Evolutionary conservation across 2,113 vertebrate genomes (phyloP).

Genomic region (Plecotus auritus): DNA sequence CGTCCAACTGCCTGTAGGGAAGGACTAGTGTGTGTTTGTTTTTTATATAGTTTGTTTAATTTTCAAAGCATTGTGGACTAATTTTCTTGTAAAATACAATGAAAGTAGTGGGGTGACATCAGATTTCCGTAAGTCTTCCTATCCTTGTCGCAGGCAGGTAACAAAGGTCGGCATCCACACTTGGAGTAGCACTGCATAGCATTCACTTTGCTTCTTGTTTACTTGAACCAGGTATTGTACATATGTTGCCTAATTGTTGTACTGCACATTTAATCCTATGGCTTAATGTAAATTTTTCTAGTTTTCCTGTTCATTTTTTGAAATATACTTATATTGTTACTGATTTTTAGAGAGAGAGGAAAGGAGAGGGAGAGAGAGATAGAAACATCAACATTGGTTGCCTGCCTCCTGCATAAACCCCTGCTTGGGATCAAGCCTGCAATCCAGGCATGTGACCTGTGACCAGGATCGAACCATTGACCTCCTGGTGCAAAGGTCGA

Average conservation of each 20-base stretch:
- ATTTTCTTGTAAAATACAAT: background rate
- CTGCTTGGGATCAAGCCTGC: too few species aligned
- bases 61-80: background rate
- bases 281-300: background rate
- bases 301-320: background rate
- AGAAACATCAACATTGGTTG: too few species aligned
- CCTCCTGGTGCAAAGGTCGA: too few species aligned
- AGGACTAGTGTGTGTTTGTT: background rate
- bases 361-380: too few species aligned
- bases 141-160: background rate
- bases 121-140: background rate
- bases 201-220: background rate
- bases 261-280: background rate
- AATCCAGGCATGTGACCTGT: too few species aligned
- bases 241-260: background rate
- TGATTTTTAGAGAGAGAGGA: too few species aligned
- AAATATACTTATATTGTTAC: background rate
- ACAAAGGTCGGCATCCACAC: background rate
- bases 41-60: background rate
- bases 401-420: too few species aligned
- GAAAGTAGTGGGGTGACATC: background rate
- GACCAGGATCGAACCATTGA: too few species aligned
- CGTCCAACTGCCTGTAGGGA: background rate
- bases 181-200: background rate
- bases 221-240: background rate